These are phyloP conservation scores for Cenopis cana DNA, from an alignment of 2,888 invertebrate species.

Conservation along the genomic window DNA sequence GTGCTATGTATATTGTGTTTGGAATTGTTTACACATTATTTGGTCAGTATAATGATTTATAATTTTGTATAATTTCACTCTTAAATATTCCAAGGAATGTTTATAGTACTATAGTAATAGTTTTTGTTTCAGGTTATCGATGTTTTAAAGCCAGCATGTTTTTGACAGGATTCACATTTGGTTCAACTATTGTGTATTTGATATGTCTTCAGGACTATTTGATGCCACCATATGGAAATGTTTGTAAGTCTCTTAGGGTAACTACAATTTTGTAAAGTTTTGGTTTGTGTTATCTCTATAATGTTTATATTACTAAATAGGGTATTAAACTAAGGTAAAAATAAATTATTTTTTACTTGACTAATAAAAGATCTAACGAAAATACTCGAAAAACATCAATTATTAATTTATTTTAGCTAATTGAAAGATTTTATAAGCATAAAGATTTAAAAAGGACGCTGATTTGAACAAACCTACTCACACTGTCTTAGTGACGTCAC, in stretches of 20 bases:
- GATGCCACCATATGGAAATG: conserved; percentile 91
- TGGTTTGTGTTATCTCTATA: neutral
- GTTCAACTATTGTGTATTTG: conserved; percentile 91
- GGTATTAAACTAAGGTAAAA: too few species aligned
- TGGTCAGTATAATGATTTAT: conserved; percentile 87
- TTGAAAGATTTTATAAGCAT: too few species aligned
- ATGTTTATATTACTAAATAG: neutral
- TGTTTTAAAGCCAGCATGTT: conserved; percentile 96
- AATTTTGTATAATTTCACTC: neutral
- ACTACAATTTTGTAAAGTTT: neutral
- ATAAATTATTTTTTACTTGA: too few species aligned
- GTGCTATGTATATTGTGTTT: conserved; percentile 90
- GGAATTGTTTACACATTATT: conserved; percentile 93
- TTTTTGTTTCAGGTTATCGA: conserved; percentile 88
- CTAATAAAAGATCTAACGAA: too few species aligned
- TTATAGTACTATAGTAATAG: neutral
- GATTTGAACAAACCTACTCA: too few species aligned
- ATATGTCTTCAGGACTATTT: conserved; percentile 93
- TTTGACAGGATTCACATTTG: conserved; percentile 94
- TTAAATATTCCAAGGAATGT: neutral
- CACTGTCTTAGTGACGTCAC: too few species aligned
- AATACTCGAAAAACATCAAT: too few species aligned
- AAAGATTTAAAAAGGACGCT: too few species aligned
- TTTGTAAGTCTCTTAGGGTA: conserved; percentile 78
- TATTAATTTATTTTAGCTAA: too few species aligned